Conservation (phyloP, 64 coral and sea anemone species). For the Stichodactyla helianthus region DNA sequence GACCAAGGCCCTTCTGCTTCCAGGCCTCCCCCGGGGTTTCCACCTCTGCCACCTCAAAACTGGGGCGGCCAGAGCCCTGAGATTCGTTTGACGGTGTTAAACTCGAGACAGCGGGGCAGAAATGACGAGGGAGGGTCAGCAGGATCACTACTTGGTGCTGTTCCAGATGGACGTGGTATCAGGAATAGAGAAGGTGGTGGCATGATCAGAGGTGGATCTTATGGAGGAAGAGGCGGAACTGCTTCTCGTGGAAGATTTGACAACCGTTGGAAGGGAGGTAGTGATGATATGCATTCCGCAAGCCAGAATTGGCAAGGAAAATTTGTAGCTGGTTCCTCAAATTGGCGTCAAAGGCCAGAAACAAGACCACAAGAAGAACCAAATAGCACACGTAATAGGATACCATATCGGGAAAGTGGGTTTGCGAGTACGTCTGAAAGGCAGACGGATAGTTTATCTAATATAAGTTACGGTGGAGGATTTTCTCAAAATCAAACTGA, state of each 20-base stretch:
- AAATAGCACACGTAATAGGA: background rate
- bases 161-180: background rate
- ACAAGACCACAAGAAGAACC: background rate
- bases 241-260: background rate
- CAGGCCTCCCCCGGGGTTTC: conserved; percentile 46
- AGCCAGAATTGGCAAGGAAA: background rate
- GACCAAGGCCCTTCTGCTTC: conserved; percentile 28
- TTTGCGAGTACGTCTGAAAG: background rate
- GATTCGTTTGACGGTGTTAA: conserved; percentile 12
- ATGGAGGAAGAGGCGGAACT: background rate
- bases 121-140: background rate
- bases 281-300: background rate
- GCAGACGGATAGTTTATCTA: background rate
- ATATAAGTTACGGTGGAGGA: background rate
- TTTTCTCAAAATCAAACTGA: conserved; percentile 1
- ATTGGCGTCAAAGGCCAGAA: background rate
- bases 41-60: conserved; percentile 45
- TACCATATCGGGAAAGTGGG: background rate
- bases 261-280: background rate
- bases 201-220: background rate
- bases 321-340: background rate
- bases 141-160: background rate
- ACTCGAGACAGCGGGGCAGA: conserved; percentile 1
- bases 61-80: conserved; percentile 28
- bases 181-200: conserved; percentile 16